Base-by-base conservation (phyloP, 2,113 vertebrate species). In the Pipra filicauda region DNA sequence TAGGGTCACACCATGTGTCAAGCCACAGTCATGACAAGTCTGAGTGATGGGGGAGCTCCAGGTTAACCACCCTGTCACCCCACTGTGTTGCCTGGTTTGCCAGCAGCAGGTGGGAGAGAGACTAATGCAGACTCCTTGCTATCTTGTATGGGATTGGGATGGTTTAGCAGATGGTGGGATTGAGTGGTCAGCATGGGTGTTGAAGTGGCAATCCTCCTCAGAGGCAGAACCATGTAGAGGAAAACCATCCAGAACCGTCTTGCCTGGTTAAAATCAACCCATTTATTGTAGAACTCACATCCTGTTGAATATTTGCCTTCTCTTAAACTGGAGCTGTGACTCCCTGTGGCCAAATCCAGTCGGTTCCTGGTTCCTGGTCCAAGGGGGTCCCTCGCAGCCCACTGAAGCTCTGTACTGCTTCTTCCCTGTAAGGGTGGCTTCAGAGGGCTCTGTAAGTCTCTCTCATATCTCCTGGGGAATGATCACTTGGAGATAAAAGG, bases 151-250 rank as follows among this genome's bases (percentile, higher is more conserved):
- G 23, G 28, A 12, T 28, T 30, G 37, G 57, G 55, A 66, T 6
- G 41, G 20, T 28, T 15, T 69, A 43, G 35, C 57, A 69, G 10
- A 6, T 28, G 33, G 20, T 83, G 44, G 48, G 18, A 48, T 52
- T 27, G 37, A 39, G 44, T 51, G 43, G 14, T 76, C 75, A 61
- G 61, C 20, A 17, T 7, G 1, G 3, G 24, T 48, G 66, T 73
- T 85, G 79, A 89, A 80, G 64, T 57, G 77, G 83, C 76, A 95
- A 76, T 95, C 74, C 89, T 83, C 91, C 86, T 93, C 75, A 82
- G 57, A 76, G 82, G 61, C 65, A 76, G 80, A 94, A 84, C 66
- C 69, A 5, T 41, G 33, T 66, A 74, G 71, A 75, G 37, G 39
- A 69, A 91, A 90, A 37, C 18, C 21, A 22, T 26, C 16, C 26